Evolutionary conservation across 2,888 invertebrate species (phyloP).

Genomic region (Willowsia nigromaculata): DNA sequence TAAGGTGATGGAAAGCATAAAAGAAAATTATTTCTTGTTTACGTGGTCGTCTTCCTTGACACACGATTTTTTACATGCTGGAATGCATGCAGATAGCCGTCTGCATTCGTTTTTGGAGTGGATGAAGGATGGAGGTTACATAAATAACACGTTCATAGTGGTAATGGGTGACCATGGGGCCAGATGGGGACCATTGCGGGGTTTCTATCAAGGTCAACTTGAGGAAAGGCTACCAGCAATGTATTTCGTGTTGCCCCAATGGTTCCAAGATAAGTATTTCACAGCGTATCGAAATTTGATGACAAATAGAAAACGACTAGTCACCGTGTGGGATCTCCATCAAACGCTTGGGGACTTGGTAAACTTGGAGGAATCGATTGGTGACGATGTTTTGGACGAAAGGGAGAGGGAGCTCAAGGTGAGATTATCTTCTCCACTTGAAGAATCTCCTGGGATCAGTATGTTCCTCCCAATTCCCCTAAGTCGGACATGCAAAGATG

Average conservation of each 20-base stretch:
- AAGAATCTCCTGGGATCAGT: neutral
- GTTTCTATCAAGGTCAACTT: conserved; percentile 88
- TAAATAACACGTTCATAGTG: conserved; percentile 86
- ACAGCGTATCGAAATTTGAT: conserved; percentile 76
- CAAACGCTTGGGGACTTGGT: conserved; percentile 75
- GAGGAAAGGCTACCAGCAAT: conserved; percentile 94
- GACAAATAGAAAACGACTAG: conserved; percentile 61
- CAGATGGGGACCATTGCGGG: conserved; percentile 90
- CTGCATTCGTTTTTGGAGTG: conserved; percentile 84
- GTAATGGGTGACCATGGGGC: conserved; percentile 94
- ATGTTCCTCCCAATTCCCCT: neutral
- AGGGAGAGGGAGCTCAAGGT: neutral
- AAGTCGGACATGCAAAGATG: neutral
- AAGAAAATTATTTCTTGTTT: conserved; percentile 87
- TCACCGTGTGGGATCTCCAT: conserved; percentile 75
- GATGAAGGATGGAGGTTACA: conserved; percentile 82
- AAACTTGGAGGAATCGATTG: conserved; percentile 81
- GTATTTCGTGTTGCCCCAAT: conserved; percentile 87
- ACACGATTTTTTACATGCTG: conserved; percentile 91
- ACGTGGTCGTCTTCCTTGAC: conserved; percentile 92
- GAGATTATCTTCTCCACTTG: neutral
- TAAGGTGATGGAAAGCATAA: conserved; percentile 82
- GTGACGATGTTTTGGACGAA: no score
- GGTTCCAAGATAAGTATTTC: conserved; percentile 85
- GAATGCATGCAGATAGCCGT: conserved; percentile 86